Evolutionary conservation across 2,113 vertebrate genomes (phyloP).

Genomic region (Prunella himalayana): DNA sequence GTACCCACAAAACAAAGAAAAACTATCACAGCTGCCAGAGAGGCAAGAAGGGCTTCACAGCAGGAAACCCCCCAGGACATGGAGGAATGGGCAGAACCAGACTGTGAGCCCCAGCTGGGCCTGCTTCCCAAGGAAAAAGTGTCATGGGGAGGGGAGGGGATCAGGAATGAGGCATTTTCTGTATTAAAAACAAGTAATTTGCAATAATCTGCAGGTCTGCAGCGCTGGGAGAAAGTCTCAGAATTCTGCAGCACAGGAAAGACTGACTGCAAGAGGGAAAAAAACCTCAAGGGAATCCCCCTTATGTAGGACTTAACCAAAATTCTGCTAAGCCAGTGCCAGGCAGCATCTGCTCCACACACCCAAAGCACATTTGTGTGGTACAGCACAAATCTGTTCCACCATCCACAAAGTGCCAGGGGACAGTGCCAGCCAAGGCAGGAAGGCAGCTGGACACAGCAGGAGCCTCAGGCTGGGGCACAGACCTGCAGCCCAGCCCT

Average conservation of each 20-base stretch:
- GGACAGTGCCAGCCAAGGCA: not conserved
- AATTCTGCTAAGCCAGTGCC: not conserved
- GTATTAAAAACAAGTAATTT: not conserved
- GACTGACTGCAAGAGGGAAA: not conserved
- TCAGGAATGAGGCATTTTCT: not conserved
- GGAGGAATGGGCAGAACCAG: not conserved
- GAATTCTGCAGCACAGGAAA: not conserved
- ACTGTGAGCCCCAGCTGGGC: not conserved
- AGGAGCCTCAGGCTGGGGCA: not conserved
- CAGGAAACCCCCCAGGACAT: not conserved
- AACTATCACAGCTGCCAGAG: not conserved
- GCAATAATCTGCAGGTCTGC: not conserved
- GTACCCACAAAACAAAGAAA: not conserved
- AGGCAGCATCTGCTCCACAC: not conserved
- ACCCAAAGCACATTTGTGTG: fast-evolving
- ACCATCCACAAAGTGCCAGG: not conserved
- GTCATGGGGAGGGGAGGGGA: not conserved
- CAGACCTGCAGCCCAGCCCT: not conserved
- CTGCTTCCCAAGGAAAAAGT: not conserved
- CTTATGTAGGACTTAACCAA: not conserved
- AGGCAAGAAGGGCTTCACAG: not conserved
- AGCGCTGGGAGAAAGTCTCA: not conserved
- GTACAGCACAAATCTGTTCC: not conserved
- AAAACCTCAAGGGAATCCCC: not conserved
- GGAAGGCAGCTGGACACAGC: not conserved